Base-by-base conservation (phyloP, 2,797 vertebrate species). In the Spinus olivaceus region DNA sequence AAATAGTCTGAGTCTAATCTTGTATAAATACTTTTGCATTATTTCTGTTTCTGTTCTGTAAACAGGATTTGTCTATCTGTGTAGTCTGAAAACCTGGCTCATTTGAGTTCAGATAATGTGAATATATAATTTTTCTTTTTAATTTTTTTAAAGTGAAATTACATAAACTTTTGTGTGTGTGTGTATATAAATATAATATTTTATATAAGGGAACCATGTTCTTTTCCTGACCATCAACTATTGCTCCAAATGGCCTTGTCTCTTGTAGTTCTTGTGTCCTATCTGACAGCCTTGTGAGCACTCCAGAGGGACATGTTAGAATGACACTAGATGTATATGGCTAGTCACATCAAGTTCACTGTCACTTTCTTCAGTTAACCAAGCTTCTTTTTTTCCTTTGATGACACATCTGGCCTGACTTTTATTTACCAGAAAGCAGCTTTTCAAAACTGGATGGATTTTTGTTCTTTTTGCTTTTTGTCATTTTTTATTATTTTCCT, bases 401-500 rank as follows among this genome's bases (percentile, higher is more conserved):
- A 23, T 56, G 21, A 35, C 19, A 64, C 21, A 25, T 84, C 78
- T 79, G 46, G 16, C 4, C 20, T 87, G 18, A 39, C 5, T 86
- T 88, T 49, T 74, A 49, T 82, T 70, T 77, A 63, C 11, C 70
- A 81, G 14, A 86, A 65, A 88, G 2, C 8, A 83, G 6, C 4
- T 78, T 86, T 78, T 79, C 28, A 67, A 90, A 84, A 27, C 10
- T 30, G 22, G 4, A 6, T 32, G 13, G 7, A 25, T 77, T 70
- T 50, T 84, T 65, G 3, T 35, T 67, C 35, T n/a, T 49, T 2
- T 4, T 27, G 1, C 0, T 18, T 63, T 66, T 44, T 15, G 0
- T 23, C 13, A 28, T 42, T 85, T 82, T 64, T 10, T 35, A 41
- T 33, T 63, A 47, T 71, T 85, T 76, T 51, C 37, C 14, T 47